Conservation (phyloP, 2,797 vertebrate species). For the Semaprochilodus insignis region DNA sequence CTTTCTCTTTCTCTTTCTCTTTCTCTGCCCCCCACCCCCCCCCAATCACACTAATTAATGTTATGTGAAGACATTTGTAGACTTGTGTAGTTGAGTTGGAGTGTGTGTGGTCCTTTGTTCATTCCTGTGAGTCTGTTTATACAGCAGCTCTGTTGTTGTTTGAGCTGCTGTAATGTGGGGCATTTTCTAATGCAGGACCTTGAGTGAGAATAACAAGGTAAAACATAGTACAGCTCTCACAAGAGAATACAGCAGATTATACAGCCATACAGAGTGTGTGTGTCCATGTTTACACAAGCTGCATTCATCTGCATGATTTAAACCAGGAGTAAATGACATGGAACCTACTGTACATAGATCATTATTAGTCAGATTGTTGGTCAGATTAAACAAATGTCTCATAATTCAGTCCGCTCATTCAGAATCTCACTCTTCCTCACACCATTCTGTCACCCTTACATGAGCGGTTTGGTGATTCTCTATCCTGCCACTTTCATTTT, state of each 20-base stretch:
- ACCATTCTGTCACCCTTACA: not conserved
- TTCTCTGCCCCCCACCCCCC: too few species aligned
- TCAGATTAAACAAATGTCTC: not conserved
- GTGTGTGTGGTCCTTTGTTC: conserved; percentile 24
- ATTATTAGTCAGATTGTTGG: not conserved
- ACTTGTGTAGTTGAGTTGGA: not conserved
- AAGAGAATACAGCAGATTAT: conserved; percentile 2
- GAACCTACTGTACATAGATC: conserved; percentile 38
- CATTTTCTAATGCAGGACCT: not conserved
- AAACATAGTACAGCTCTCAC: not conserved
- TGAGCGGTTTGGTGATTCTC: not conserved
- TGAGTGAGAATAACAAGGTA: not conserved
- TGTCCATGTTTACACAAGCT: conserved; percentile 39
- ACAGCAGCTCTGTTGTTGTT: not conserved
- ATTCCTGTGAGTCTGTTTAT: conserved; percentile 23
- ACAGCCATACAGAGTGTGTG: not conserved
- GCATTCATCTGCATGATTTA: conserved; percentile 30
- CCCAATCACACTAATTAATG: too few species aligned
- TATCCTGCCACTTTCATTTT: not conserved
- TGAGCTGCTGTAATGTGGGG: not conserved
- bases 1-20: too few species aligned
- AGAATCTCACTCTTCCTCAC: not conserved
- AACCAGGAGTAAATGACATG: conserved; percentile 29
- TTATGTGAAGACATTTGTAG: too few species aligned
- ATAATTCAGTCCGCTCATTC: not conserved